A percentile compares a stretch with the other conserved stretches of the same genome.
These are phyloP conservation scores for Luffia ferchaultella DNA, from an alignment of 2,888 invertebrate genomes.

Conservation along the genomic window DNA sequence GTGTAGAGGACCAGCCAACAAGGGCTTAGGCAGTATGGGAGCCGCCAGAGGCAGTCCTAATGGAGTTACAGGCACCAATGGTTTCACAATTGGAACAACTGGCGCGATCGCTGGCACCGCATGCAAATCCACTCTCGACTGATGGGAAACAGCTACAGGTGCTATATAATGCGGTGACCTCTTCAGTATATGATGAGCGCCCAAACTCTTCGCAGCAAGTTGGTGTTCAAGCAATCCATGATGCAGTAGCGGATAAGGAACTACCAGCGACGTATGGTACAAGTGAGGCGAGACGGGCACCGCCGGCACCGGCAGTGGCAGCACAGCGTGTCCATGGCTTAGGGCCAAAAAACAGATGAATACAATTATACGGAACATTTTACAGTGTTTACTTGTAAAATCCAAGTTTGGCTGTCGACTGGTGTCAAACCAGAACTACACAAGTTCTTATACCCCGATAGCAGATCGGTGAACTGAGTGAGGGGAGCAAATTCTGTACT, in stretches of 20 bases:
- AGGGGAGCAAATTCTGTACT: constrained; percentile 28
- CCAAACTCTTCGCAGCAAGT: constrained; percentile 13
- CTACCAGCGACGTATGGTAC: constrained; percentile 20
- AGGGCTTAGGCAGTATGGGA: constrained; percentile 21
- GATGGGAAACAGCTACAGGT: constrained; percentile 60
- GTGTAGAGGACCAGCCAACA: constrained; percentile 19
- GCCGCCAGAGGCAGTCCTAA: constrained; percentile 22
- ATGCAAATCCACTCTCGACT: constrained; percentile 58
- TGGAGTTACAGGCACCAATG: constrained; percentile 14
- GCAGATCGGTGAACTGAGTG: constrained; percentile 24
- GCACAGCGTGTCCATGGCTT: constrained; percentile 32
- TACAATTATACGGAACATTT: constrained; percentile 32
- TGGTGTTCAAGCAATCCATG: constrained; percentile 21
- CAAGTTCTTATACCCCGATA: background rate
- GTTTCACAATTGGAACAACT: constrained; percentile 27
- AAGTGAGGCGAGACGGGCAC: constrained; percentile 16
- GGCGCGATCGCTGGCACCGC: constrained; percentile 29
- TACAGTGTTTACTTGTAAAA: constrained; percentile 14
- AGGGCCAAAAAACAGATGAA: constrained; percentile 29
- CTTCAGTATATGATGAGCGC: constrained; percentile 38
- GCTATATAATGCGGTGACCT: constrained; percentile 37
- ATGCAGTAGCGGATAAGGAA: constrained; percentile 20
- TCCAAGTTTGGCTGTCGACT: constrained; percentile 12
- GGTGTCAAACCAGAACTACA: constrained; percentile 6
- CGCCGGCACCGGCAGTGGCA: constrained; percentile 28